phyloP scores from a whole-genome alignment of 2,888 invertebrate species.

The Agrochola macilenta region DNA sequence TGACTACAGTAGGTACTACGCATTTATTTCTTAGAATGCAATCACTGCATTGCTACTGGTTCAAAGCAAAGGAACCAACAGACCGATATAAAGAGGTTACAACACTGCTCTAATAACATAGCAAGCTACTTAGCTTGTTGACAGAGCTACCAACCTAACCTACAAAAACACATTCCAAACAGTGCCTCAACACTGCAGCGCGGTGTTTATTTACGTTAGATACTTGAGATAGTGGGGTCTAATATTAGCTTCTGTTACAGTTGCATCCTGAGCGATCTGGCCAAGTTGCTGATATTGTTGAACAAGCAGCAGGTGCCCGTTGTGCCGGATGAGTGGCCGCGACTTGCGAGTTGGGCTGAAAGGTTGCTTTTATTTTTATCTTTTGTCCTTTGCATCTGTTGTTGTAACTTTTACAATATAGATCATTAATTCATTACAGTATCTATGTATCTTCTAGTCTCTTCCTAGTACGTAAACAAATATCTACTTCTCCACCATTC shows the following conservation, averaged over 20 bases:
- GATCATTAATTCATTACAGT: not conserved
- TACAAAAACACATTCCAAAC: constrained; percentile 60
- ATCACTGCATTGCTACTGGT: constrained; percentile 21
- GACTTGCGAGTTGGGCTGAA: constrained; percentile 95
- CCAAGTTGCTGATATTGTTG: constrained; percentile 94
- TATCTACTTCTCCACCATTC: not conserved
- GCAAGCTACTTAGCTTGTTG: constrained; percentile 49
- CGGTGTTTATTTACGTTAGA: constrained; percentile 68
- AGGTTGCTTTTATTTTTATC: constrained; percentile 80
- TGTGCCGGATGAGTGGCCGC: constrained; percentile 95
- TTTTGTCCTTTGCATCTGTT: constrained; percentile 9
- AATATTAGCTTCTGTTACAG: constrained; percentile 74
- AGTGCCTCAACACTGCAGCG: constrained; percentile 45
- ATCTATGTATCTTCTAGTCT: too few relatives aligned
- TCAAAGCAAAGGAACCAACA: constrained; percentile 24
- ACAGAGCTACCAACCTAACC: constrained; percentile 49
- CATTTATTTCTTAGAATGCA: constrained; percentile 26
- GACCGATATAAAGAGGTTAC: constrained; percentile 42
- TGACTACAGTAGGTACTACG: not conserved
- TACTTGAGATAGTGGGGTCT: constrained; percentile 61
- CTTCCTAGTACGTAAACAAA: not conserved
- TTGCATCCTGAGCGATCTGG: constrained; percentile 93
- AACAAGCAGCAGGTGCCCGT: constrained; percentile 94
- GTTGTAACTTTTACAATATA: not conserved
- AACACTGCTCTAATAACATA: constrained; percentile 55